These are phyloP conservation scores for Myocastor coypus DNA, from an alignment of 2,113 vertebrate genomes.

Conservation along the genomic window DNA sequence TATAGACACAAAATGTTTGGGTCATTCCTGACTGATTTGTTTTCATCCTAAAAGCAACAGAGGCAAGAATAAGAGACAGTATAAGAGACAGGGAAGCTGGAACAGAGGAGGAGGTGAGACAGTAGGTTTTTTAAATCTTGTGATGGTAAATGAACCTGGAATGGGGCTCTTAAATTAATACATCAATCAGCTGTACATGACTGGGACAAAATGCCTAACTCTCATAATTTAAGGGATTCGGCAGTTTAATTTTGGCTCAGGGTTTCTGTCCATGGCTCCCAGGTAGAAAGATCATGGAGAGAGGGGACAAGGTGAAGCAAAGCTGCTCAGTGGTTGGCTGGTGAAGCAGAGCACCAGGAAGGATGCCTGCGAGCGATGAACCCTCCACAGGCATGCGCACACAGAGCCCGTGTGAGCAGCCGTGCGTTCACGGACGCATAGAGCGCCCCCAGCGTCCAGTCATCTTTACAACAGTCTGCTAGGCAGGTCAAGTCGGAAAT, in stretches of 20 bases:
- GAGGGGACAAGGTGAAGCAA: neutral
- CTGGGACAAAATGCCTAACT: neutral
- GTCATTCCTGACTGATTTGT: conserved; percentile 39
- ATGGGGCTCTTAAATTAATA: neutral
- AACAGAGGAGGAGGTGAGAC: neutral
- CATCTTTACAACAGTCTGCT: neutral
- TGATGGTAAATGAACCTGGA: neutral
- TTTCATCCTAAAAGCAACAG: neutral
- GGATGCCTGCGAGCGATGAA: neutral
- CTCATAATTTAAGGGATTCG: neutral
- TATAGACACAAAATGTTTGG: conserved; percentile 28
- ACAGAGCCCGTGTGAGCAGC: neutral
- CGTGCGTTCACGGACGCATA: neutral
- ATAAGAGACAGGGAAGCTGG: neutral
- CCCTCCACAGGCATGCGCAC: neutral
- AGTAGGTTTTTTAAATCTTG: neutral
- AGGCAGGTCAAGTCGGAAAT: neutral
- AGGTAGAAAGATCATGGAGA: neutral
- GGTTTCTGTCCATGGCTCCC: neutral
- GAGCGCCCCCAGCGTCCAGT: neutral
- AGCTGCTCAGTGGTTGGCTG: neutral
- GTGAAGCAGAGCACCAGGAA: neutral
- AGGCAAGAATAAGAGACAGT: neutral
- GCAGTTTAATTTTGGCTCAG: neutral
- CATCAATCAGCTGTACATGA: neutral